These are phyloP conservation scores for Hyposmocoma kahamanoa DNA, from an alignment of 1,140 invertebrate species.

Conservation along the genomic window DNA sequence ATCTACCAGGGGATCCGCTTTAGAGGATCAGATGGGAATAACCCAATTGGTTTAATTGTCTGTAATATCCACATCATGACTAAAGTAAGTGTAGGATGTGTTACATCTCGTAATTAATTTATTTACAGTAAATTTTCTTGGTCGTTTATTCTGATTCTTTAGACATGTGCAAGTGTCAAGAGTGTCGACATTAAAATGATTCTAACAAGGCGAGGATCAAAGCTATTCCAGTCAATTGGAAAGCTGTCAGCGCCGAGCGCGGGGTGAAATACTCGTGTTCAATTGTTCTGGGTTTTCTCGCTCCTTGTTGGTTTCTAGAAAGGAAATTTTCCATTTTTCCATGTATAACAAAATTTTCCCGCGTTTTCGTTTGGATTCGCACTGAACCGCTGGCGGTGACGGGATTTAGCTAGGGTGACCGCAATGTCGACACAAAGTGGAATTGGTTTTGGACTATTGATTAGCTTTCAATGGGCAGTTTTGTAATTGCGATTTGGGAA, in stretches of 20 bases:
- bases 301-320: conserved; percentile 26
- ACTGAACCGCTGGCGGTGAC: conserved; percentile 45
- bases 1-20: too few species aligned
- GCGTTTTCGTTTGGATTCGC: conserved; percentile 50
- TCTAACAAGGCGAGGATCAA: neutral
- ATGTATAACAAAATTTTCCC: conserved; percentile 66
- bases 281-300: conserved; percentile 15
- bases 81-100: too few species aligned
- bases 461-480: too few species aligned
- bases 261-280: neutral
- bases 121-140: too few species aligned
- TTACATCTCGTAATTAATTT: too few species aligned
- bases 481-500: too few species aligned
- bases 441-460: too few species aligned
- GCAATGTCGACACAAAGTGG: conserved; percentile 17
- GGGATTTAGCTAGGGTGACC: conserved; percentile 45
- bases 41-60: too few species aligned
- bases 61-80: too few species aligned
- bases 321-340: conserved; percentile 59
- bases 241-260: neutral
- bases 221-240: neutral
- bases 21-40: too few species aligned
- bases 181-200: neutral
- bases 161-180: neutral
- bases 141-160: too few species aligned